A percentile compares a stretch with the other conserved stretches of the same genome.
Evolutionary conservation across 2,888 invertebrate species (phyloP).

Genomic region (Petrolisthes manimaculis): DNA sequence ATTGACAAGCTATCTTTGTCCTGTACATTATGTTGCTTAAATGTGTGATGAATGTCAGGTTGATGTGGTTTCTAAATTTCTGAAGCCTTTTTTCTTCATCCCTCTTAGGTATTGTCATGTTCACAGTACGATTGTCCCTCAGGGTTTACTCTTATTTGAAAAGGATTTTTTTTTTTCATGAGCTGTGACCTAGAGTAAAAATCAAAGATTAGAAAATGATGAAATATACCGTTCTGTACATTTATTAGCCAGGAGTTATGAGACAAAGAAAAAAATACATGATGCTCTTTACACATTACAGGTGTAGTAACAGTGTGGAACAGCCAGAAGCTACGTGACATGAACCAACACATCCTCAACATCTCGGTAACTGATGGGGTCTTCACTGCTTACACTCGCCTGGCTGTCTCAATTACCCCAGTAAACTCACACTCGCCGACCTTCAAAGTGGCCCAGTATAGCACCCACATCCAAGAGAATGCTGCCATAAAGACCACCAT

Average conservation of each 20-base stretch:
- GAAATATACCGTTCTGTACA: neutral
- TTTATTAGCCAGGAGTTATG: neutral
- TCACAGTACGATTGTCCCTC: too few species aligned
- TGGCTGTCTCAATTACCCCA: constrained; percentile 68
- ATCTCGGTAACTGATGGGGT: constrained; percentile 96
- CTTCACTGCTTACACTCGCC: constrained; percentile 85
- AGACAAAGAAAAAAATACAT: neutral
- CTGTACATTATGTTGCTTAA: too few species aligned
- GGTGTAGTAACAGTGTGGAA: constrained; percentile 80
- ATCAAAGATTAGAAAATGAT: neutral
- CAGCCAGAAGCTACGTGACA: constrained; percentile 80
- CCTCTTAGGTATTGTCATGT: too few species aligned
- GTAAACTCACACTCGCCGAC: constrained; percentile 63
- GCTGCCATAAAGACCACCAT: constrained; percentile 81
- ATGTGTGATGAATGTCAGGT: too few species aligned
- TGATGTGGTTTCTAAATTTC: too few species aligned
- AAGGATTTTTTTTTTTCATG: too few species aligned
- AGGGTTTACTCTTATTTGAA: too few species aligned
- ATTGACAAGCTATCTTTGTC: too few species aligned
- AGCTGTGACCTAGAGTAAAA: too few species aligned
- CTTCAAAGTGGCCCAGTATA: constrained; percentile 59
- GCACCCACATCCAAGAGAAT: constrained; percentile 81
- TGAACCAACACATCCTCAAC: constrained; percentile 81
- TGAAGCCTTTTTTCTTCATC: too few species aligned
- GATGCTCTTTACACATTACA: constrained; percentile 66